phyloP scores from a whole-genome alignment of 2,113 vertebrate species.

The Hypomesus transpacificus region DNA sequence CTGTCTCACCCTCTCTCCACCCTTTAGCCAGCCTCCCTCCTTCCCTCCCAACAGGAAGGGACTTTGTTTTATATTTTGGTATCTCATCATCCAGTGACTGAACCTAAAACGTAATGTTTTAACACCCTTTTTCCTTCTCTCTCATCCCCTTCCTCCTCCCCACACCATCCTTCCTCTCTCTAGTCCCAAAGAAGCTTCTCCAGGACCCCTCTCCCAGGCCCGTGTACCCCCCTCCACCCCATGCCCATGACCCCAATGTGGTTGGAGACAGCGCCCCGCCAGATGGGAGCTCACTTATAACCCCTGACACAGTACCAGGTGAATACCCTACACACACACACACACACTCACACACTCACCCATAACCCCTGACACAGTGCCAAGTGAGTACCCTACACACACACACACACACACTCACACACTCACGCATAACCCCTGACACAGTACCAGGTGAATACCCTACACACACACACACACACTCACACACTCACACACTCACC shows the following conservation, averaged over 20 bases:
- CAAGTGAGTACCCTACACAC: too few species aligned
- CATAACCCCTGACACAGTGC: too few species aligned
- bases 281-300: slow-evolving; percentile 72
- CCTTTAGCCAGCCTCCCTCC: too few species aligned
- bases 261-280: slow-evolving; percentile 78
- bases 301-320: slow-evolving; percentile 75
- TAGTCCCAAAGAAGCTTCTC: slow-evolving; percentile 86
- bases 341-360: too few species aligned
- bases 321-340: slow-evolving; percentile 29
- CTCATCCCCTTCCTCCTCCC: background rate
- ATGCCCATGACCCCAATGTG: slow-evolving; percentile 78
- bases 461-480: slow-evolving; percentile 10
- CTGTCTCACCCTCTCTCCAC: too few species aligned
- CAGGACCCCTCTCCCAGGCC: slow-evolving; percentile 75
- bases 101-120: too few species aligned
- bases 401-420: too few species aligned
- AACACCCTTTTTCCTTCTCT: background rate
- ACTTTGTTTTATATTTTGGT: background rate
- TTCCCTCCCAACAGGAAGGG: too few species aligned
- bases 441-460: slow-evolving; percentile 72
- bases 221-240: slow-evolving; percentile 62
- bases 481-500: too few species aligned
- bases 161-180: slow-evolving; percentile 22
- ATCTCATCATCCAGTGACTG: too few species aligned
- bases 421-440: slow-evolving; percentile 65